Percentiles rank a stretch among this genome's conserved stretches.
These are phyloP conservation scores for Phragmatobia fuliginosa DNA, from an alignment of 2,888 invertebrate genomes.

Conservation along the genomic window DNA sequence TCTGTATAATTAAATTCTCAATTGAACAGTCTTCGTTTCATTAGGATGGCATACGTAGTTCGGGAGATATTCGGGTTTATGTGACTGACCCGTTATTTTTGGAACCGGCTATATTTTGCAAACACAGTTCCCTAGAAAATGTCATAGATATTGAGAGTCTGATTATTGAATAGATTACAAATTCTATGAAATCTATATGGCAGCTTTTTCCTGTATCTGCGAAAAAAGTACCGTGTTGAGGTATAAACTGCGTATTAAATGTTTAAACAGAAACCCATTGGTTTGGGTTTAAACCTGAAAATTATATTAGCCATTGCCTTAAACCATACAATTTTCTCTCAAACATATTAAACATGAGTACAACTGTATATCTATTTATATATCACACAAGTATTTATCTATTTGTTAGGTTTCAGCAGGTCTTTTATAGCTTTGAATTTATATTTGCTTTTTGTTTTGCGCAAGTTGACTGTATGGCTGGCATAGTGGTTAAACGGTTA, in stretches of 20 bases:
- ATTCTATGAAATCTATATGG: neutral
- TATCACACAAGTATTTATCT: neutral
- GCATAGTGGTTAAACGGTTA: too few species aligned
- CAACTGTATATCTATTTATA: neutral
- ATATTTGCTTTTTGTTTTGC: neutral
- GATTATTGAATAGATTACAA: neutral
- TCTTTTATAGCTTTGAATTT: neutral
- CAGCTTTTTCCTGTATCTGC: neutral
- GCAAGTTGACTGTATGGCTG: too few species aligned
- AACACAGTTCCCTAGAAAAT: neutral
- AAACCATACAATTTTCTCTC: neutral
- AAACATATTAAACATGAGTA: neutral
- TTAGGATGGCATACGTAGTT: too few species aligned
- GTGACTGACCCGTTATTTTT: too few species aligned
- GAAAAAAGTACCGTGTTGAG: neutral
- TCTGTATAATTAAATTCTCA: too few species aligned
- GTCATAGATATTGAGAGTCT: neutral
- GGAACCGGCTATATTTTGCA: too few species aligned
- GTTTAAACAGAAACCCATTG: neutral
- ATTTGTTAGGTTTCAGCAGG: neutral
- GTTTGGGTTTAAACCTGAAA: too few species aligned
- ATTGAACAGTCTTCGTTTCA: too few species aligned
- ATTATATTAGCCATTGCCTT: neutral
- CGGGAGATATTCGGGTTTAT: too few species aligned
- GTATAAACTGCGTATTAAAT: neutral